Evolutionary conservation across 2,888 invertebrate genomes (phyloP).

Genomic region (Crossocerus cetratus): DNA sequence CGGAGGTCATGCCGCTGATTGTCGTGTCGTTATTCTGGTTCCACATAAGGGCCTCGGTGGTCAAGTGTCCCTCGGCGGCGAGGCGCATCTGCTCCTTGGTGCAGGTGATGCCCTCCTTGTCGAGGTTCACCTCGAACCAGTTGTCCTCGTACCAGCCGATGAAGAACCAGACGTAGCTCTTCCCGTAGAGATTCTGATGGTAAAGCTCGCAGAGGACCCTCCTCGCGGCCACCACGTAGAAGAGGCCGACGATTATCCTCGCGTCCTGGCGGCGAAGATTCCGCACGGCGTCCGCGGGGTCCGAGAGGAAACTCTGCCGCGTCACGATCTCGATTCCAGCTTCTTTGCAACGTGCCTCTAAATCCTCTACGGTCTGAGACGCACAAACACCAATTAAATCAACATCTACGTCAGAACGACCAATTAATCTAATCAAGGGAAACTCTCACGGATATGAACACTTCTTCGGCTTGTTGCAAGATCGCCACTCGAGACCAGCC

Average conservation of each 20-base stretch:
- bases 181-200: conserved; percentile 95
- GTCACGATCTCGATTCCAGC: conserved; percentile 97
- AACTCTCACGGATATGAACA: conserved; percentile 92
- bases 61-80: conserved; percentile 98
- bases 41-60: conserved; percentile 99
- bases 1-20: conserved; percentile 96
- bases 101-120: conserved; percentile 93
- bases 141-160: conserved; percentile 99
- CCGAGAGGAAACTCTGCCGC: conserved; percentile 96
- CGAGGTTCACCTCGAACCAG: conserved; percentile 95
- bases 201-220: conserved; percentile 98
- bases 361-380: conserved; percentile 95
- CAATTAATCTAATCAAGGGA: conserved; percentile 10
- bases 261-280: conserved; percentile 97
- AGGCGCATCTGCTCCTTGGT: conserved; percentile 94
- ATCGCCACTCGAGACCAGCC: conserved; percentile 99
- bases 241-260: conserved; percentile 97
- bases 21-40: conserved; percentile 97
- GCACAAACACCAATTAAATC: too few species aligned
- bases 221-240: conserved; percentile 98
- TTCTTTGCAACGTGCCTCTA: conserved; percentile 95
- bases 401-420: too few species aligned
- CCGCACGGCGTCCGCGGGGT: conserved; percentile 96
- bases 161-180: conserved; percentile 99
- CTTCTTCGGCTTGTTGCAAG: conserved; percentile 98